phyloP scores from a whole-genome alignment of 2,113 vertebrate genomes.

The Aptenodytes patagonicus region DNA sequence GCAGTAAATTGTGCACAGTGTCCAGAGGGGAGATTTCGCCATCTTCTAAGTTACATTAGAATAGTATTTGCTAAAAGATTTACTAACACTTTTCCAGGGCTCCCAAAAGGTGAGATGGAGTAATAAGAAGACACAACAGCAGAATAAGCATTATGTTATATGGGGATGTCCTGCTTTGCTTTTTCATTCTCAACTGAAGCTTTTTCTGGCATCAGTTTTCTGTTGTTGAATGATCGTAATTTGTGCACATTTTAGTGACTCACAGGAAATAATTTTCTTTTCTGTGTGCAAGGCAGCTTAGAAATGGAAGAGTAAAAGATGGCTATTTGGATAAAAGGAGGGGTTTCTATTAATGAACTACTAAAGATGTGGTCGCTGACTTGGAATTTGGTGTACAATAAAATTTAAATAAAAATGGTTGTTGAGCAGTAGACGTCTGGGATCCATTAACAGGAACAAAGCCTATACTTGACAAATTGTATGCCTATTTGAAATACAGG shows the following conservation, averaged over 20 bases:
- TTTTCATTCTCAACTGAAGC: neutral
- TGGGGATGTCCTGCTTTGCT: neutral
- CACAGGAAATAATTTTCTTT: neutral
- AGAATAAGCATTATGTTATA: neutral
- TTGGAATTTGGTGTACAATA: neutral
- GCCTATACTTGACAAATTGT: neutral
- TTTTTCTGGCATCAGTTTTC: neutral
- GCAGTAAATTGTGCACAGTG: neutral
- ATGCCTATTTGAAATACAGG: neutral
- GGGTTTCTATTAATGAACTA: neutral
- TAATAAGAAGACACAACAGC: neutral
- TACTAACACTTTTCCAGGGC: neutral
- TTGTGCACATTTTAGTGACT: neutral
- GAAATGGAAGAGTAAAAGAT: neutral
- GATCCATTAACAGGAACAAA: neutral
- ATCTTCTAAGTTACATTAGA: neutral
- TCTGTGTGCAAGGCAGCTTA: neutral
- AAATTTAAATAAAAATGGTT: neutral
- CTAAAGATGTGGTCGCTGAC: neutral
- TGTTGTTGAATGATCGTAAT: neutral
- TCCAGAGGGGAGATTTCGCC: neutral
- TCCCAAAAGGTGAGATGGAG: neutral
- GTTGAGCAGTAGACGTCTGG: neutral
- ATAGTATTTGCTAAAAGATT: neutral
- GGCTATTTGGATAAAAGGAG: neutral